A percentile compares a stretch with the other conserved stretches of the same genome.
phyloP scores from a whole-genome alignment of 1,140 invertebrate species.

The Dendroctonus valens region DNA sequence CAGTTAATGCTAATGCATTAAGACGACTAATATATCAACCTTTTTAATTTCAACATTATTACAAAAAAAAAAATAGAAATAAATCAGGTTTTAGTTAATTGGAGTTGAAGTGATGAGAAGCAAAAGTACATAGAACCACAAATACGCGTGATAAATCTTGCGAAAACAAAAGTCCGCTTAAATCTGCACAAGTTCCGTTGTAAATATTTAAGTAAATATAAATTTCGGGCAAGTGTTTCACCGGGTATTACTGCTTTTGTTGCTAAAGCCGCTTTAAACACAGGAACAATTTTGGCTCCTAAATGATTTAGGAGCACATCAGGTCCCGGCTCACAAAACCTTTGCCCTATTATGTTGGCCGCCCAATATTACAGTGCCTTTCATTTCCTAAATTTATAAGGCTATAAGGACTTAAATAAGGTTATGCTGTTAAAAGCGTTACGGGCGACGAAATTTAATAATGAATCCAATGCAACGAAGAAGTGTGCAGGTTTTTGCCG shows the following conservation, averaged over 20 bases:
- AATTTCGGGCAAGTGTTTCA: not conserved
- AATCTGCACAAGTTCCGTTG: no score
- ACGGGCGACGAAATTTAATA: constrained; percentile 10
- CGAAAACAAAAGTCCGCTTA: no score
- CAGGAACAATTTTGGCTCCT: constrained; percentile 12
- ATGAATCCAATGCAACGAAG: not conserved
- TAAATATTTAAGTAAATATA: constrained; percentile 1
- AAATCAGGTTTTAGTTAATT: no score
- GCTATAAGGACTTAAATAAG: constrained; percentile 20
- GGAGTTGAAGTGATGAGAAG: no score
- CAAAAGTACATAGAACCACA: no score
- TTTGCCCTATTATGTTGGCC: constrained; percentile 17
- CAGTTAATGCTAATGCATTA: no score
- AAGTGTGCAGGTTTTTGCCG: not conserved
- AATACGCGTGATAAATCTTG: no score
- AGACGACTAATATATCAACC: no score
- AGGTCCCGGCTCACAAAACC: constrained; percentile 11
- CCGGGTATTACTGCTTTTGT: not conserved
- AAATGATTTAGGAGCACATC: constrained; percentile 20
- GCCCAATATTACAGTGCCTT: constrained; percentile 13
- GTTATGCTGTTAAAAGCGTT: constrained; percentile 12
- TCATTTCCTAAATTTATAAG: constrained; percentile 18
- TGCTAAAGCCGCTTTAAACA: constrained; percentile 11
- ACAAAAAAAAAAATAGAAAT: no score
- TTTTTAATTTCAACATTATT: no score